Base-by-base conservation (phyloP, 2,888 invertebrate genomes). In the Heteromyza rotundicornis region DNA sequence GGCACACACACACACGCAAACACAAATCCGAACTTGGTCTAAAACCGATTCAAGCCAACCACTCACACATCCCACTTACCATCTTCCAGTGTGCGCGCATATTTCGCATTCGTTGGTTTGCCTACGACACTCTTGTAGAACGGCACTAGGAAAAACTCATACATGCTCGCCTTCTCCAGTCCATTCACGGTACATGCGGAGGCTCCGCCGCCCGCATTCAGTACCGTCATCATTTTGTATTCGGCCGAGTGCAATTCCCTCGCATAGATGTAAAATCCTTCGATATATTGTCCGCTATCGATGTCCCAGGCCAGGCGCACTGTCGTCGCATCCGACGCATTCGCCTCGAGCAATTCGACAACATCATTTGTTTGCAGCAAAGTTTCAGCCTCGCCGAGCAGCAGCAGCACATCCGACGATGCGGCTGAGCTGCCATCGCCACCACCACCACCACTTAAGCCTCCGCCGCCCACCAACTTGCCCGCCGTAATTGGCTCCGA, bases 71-170 rank as follows among this genome's bases (percentile, higher is more conserved):
- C 86, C 49, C 70, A 84, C 87, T 89, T 86, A 94, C 93, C 90
- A 84, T 94, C 94, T 85, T 95, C 94, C 70, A 91, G 85, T 57
- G 95, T 96, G 81, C 90, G 87, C 59, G 90, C 89, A 66, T 88
- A 88, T 80, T 89, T 87, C 36, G 92, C 90, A 85, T 95, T 95
- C 59, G 94, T 93, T 40, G 94, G 94, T 74, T 90, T 89, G 65
- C 95, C 95, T 84, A 95, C 92, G 70, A 95, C 89, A 79, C 88
- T 90, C 83, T 90, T 91, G 84, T 91, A 94, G 85, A 94, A 96
- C 66, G 96, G 96, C 78, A 94, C 89, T 71, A 97, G 87, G 85
- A 96, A 94, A 84, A 96, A 93, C 84, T 95, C 92, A 84, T 96
- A 96, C 80, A 89, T 89, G 65, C 92, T 89, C 84, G 90, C 94